These are phyloP conservation scores for Polyergus mexicanus DNA, from an alignment of 1,140 invertebrate genomes.

Conservation along the genomic window DNA sequence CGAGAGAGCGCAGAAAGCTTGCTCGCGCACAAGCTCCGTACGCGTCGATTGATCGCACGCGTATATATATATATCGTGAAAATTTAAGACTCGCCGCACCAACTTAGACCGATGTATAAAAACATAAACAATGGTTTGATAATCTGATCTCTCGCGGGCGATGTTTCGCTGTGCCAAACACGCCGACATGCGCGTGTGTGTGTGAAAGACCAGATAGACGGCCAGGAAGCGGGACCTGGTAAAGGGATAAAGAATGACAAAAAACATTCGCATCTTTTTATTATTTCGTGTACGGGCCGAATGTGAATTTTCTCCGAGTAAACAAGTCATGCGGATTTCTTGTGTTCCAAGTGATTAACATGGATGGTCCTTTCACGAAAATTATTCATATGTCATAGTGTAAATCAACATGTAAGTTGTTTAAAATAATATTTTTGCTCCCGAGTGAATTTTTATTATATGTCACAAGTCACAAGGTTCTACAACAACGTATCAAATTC, in stretches of 20 bases:
- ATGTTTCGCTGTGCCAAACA: constrained; percentile 43
- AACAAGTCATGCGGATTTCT: constrained; percentile 5
- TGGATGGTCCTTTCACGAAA: not conserved
- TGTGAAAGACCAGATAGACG: constrained; percentile 23
- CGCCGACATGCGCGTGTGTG: not conserved
- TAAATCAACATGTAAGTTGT: not conserved
- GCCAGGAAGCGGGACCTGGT: constrained; percentile 15
- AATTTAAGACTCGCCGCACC: constrained; percentile 64
- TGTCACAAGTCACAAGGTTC: too few species aligned
- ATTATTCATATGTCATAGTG: constrained; percentile 11
- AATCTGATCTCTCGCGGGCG: constrained; percentile 71
- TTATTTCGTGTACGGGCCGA: constrained; percentile 38
- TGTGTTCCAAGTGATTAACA: constrained; percentile 23
- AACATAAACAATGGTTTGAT: constrained; percentile 75
- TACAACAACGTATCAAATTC: not conserved
- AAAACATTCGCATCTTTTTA: not conserved
- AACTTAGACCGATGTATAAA: constrained; percentile 60
- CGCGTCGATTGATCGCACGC: constrained; percentile 23
- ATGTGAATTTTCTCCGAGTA: constrained; percentile 32
- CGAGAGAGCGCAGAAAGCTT: constrained; percentile 28
- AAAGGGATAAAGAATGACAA: constrained; percentile 40
- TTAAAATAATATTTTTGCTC: not conserved
- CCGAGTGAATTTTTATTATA: constrained; percentile 3
- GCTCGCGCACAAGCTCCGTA: not conserved
- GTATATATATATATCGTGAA: constrained; percentile 56